Evolutionary conservation across 2,888 invertebrate genomes (phyloP), one percentile per base, ranked within the genome.

Genomic region (Sphinx pinastri): DNA sequence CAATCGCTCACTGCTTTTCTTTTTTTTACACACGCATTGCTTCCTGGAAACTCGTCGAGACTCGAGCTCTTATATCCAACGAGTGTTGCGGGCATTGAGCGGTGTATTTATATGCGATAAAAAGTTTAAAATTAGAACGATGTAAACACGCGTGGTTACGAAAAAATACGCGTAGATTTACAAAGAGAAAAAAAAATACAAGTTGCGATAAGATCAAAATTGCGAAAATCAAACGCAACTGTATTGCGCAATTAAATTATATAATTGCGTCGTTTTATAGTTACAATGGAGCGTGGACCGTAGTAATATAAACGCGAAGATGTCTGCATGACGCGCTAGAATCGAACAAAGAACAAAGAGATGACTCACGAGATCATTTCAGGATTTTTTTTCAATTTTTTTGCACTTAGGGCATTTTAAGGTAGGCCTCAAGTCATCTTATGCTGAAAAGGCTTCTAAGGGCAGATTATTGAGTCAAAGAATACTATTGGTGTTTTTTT

Each of bases 41-140:
- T 63, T 63, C 63, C 63, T 63, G 63, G 63, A 63, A 63, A 63
- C 63, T 63, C 63, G 49, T 49, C 25, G n/a, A n/a, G n/a, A n/a
- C n/a, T n/a, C n/a, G 63, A 63, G 49, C 63, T 19, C 63, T 63
- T 49, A 49, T 63, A 63, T 49, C 49, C 63, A 63, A 47, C 49
- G 63, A 63, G 49, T 63, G 63, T 63, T 47, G 63, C 63, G 63
- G 49, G 19, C 55, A 55, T 19, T 11, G 19, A 19, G 19, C 63
- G 13, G 63, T 13, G 63, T 63, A 63, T 63, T 63, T 63, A 49
- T 49, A 63, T 49, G 12, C 63, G 63, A 49, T 63, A 63, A 49
- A 60, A 63, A 63, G 12, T 47, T 49, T 63, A 63, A 63, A 63
- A 63, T 60, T 63, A 49, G 63, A 63, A 63, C 49, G 49, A 47